Evolutionary conservation across 1,140 invertebrate genomes (phyloP).

Genomic region (Alviniconcha marisindica): DNA sequence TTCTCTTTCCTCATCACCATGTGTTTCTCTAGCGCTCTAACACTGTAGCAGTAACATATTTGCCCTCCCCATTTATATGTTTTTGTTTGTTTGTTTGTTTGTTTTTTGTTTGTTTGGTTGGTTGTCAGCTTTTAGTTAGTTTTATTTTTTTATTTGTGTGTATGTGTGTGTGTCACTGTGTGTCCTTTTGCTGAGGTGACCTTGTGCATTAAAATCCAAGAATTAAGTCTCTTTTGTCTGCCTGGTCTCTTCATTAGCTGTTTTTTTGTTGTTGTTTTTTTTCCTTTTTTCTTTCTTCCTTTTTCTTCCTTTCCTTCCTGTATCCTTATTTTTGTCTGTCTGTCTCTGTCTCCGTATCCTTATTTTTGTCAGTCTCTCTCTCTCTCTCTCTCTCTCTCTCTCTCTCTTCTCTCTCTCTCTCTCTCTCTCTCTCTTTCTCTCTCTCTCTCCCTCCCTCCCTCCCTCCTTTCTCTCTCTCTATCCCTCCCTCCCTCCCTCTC

Average conservation of each 20-base stretch:
- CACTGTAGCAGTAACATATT: too few relatives aligned
- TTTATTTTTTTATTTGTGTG: neutral
- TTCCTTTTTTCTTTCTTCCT: neutral
- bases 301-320: neutral
- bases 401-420: neutral
- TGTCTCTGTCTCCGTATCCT: neutral
- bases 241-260: neutral
- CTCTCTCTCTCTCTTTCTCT: neutral
- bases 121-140: too few relatives aligned
- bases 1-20: too few relatives aligned
- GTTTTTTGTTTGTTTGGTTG: too few relatives aligned
- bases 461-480: neutral
- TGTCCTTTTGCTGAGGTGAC: too few relatives aligned
- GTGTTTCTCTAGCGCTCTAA: too few relatives aligned
- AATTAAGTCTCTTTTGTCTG: neutral
- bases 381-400: neutral
- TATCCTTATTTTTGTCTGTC: neutral
- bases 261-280: neutral
- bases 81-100: too few relatives aligned
- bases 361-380: neutral
- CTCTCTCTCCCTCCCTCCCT: neutral
- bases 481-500: neutral
- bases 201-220: too few relatives aligned
- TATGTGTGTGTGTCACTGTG: slow-evolving; percentile 12
- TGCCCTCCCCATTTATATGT: too few relatives aligned